phyloP scores from a whole-genome alignment of 2,888 invertebrate species.

The Protodeltote pygarga region DNA sequence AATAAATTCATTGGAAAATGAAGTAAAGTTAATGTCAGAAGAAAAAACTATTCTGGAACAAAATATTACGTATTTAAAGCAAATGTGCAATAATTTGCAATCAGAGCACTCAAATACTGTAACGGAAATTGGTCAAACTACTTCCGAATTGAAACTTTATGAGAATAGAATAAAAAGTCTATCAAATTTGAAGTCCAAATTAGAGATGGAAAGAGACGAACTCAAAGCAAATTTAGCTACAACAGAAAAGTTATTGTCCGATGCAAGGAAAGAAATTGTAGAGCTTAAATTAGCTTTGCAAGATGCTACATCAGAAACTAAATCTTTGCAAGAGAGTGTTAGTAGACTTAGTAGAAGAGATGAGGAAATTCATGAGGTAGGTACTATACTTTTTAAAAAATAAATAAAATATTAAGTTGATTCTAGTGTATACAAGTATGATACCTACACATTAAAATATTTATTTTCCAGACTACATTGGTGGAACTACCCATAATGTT shows the following conservation, averaged over 20 bases:
- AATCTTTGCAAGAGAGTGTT: constrained; percentile 85
- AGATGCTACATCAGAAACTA: constrained; percentile 88
- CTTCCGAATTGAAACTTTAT: constrained; percentile 79
- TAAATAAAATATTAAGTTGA: too few species aligned
- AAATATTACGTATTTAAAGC: constrained; percentile 76
- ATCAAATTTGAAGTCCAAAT: constrained; percentile 85
- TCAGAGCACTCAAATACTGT: constrained; percentile 59
- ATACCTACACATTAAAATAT: too few species aligned
- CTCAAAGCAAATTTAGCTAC: constrained; percentile 86
- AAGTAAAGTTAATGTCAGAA: constrained; percentile 77
- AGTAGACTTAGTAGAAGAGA: constrained; percentile 66
- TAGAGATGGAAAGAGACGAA: constrained; percentile 89
- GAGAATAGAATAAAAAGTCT: constrained; percentile 81
- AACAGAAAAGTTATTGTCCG: constrained; percentile 89
- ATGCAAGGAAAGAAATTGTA: constrained; percentile 89
- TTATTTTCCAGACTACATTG: constrained; percentile 64
- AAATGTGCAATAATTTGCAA: constrained; percentile 78
- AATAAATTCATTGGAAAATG: constrained; percentile 75
- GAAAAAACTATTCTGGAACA: constrained; percentile 78
- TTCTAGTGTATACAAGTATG: too few species aligned
- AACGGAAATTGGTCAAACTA: constrained; percentile 63
- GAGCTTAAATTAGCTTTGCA: constrained; percentile 88
- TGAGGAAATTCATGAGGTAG: constrained; percentile 70
- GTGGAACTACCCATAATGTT: constrained; percentile 71
- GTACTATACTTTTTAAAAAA: neutral